Conservation (phyloP, 2,888 invertebrate species). For the Chaitophorus viminalis region DNA sequence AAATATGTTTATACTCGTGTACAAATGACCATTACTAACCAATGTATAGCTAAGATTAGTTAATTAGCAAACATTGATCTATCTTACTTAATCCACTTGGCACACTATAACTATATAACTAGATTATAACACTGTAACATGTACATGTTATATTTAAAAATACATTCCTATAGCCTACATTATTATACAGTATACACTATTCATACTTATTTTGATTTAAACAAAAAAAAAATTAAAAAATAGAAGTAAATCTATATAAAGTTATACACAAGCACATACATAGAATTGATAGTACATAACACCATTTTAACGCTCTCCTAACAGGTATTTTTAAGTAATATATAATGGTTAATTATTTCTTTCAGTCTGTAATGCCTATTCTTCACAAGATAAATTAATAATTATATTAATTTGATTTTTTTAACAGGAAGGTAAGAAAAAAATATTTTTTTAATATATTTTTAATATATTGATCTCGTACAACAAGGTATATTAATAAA, state of each 20-base stretch:
- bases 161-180: background rate
- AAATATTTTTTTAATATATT: too few species aligned
- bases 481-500: too few species aligned
- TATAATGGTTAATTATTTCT: background rate
- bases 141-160: conserved; percentile 20
- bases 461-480: too few species aligned
- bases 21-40: conserved; percentile 35
- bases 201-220: background rate
- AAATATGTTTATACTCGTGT: background rate
- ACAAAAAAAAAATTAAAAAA: background rate
- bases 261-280: conserved; percentile 15
- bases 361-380: too few species aligned
- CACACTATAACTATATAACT: conserved; percentile 14
- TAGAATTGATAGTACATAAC: background rate
- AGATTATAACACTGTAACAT: too few species aligned
- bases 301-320: background rate
- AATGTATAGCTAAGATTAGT: conserved; percentile 37
- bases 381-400: too few species aligned
- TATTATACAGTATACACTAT: background rate
- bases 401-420: too few species aligned
- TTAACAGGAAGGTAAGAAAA: too few species aligned
- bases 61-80: conserved; percentile 24
- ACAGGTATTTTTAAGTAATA: background rate
- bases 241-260: background rate
- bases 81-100: conserved; percentile 23